Evolutionary conservation across 2,113 vertebrate genomes (phyloP).

Genomic region (Capreolus pygargus): DNA sequence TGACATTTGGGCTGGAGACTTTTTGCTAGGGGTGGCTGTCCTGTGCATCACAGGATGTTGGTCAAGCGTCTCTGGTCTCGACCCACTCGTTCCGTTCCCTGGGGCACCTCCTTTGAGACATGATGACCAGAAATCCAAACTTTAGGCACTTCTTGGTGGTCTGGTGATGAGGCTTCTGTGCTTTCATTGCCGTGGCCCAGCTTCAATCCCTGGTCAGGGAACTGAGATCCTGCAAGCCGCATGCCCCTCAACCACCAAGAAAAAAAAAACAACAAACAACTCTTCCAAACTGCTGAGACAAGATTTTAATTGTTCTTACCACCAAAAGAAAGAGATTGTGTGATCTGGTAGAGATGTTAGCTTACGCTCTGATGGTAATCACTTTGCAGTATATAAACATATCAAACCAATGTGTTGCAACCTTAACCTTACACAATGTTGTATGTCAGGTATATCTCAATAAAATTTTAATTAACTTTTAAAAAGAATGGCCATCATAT

Average conservation of each 20-base stretch:
- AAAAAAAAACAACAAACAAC: not conserved
- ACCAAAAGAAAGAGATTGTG: not conserved
- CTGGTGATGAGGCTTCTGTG: rapidly evolving
- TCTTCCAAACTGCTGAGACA: not conserved
- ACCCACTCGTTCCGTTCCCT: rapidly evolving
- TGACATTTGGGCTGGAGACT: not conserved
- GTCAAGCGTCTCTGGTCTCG: not conserved
- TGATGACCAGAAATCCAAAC: not conserved
- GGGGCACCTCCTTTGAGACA: no score
- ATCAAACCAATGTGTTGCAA: not conserved
- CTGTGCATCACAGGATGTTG: no score
- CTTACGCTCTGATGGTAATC: rapidly evolving
- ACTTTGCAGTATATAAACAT: not conserved
- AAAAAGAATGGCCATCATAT: not conserved
- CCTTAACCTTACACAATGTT: no score
- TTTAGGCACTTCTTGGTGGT: not conserved
- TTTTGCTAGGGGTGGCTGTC: not conserved
- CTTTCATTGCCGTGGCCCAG: rapidly evolving
- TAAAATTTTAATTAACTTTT: not conserved
- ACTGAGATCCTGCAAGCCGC: not conserved
- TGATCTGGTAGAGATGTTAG: not conserved
- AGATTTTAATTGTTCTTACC: not conserved
- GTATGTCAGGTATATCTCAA: not conserved
- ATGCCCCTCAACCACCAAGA: not conserved
- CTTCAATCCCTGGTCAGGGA: not conserved